Percentiles rank a stretch among this genome's conserved stretches.
These are phyloP conservation scores for Arrhopalites spinosus DNA, from an alignment of 2,888 invertebrate genomes.

Conservation along the genomic window DNA sequence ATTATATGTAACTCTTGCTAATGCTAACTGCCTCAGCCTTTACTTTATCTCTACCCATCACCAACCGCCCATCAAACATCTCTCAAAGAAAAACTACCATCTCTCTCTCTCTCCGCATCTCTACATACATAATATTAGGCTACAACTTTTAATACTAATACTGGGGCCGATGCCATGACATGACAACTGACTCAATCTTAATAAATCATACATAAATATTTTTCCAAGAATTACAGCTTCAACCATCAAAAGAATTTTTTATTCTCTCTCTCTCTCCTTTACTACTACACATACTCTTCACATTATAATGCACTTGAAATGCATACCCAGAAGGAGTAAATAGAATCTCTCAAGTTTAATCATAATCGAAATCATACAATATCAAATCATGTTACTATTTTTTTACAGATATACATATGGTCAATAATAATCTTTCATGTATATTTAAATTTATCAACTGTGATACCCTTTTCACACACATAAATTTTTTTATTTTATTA, in stretches of 20 bases:
- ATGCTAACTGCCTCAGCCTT: too few species aligned
- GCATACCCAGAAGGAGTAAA: neutral
- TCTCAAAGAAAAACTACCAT: slow-evolving; percentile 1
- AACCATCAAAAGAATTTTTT: neutral
- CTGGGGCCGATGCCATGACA: too few species aligned
- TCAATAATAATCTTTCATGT: too few species aligned
- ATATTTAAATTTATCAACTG: too few species aligned
- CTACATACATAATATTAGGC: too few species aligned
- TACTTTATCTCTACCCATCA: too few species aligned
- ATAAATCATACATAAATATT: slow-evolving; percentile 17
- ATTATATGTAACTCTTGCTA: too few species aligned
- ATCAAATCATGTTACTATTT: neutral
- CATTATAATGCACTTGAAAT: neutral
- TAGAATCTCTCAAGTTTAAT: neutral
- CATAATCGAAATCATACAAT: slow-evolving; percentile 4
- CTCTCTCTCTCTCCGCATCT: too few species aligned
- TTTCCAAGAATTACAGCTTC: neutral
- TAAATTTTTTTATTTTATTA: too few species aligned
- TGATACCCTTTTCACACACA: too few species aligned
- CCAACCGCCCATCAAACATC: neutral
- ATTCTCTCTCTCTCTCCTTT: neutral
- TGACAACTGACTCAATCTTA: slow-evolving; percentile 18
- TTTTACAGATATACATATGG: neutral
- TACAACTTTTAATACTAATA: too few species aligned
- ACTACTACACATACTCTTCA: neutral